Percentiles rank a stretch among this genome's conserved stretches.
These are phyloP conservation scores for Oriolus oriolus DNA, from an alignment of 2,113 vertebrate genomes.

Conservation along the genomic window DNA sequence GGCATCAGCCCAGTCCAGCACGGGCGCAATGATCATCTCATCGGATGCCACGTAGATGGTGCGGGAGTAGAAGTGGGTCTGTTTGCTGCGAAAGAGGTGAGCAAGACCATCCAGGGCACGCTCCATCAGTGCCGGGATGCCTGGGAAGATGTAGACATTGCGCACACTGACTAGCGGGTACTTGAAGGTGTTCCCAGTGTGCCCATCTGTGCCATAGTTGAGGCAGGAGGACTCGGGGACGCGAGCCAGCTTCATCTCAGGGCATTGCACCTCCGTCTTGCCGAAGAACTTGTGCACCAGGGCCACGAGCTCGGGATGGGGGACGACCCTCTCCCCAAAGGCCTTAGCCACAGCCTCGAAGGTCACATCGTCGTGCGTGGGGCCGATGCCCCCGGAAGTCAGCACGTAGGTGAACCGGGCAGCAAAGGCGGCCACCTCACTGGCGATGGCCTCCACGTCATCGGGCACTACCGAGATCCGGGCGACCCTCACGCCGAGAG, in stretches of 20 bases:
- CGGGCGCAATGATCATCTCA: conserved; percentile 75
- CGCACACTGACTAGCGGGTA: conserved; percentile 90
- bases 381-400: conserved; percentile 90
- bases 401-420: conserved; percentile 83
- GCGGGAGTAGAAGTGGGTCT: conserved; percentile 77
- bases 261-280: conserved; percentile 43
- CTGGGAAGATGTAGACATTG: conserved; percentile 93
- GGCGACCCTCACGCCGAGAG: conserved; percentile 84
- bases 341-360: conserved; percentile 89
- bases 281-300: conserved; percentile 79
- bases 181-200: conserved; percentile 70
- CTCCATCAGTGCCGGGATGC: conserved; percentile 85
- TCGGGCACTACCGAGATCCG: conserved; percentile 88
- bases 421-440: conserved; percentile 81
- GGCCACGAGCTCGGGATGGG: conserved; percentile 80
- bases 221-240: conserved; percentile 84
- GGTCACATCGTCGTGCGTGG: conserved; percentile 94
- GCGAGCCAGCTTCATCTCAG: conserved; percentile 83
- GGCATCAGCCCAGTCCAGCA: conserved; percentile 72
- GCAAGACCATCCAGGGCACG: conserved; percentile 78
- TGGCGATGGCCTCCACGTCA: conserved; percentile 80
- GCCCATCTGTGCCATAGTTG: conserved; percentile 82
- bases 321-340: conserved; percentile 78
- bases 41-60: conserved; percentile 81
- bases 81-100: conserved; percentile 80